Percentiles rank a stretch among this genome's conserved stretches.
phyloP scores from a whole-genome alignment of 2,113 vertebrate species.

The Oreochromis aureus region DNA sequence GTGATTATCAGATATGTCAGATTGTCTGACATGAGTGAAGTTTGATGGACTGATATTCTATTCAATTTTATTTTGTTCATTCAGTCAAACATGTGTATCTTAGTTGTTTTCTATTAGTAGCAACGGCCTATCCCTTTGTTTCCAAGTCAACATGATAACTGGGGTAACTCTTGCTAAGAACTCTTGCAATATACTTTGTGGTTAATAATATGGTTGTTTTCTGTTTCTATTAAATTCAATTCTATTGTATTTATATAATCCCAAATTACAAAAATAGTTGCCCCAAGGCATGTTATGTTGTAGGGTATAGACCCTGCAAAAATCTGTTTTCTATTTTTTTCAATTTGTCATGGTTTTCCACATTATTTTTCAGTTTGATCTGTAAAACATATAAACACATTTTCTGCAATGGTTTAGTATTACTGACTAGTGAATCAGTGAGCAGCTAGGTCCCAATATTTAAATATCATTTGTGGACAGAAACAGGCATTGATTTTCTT shows the following conservation, averaged over 20 bases:
- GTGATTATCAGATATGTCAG: not conserved
- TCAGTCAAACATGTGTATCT: not conserved
- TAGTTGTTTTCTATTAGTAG: not conserved
- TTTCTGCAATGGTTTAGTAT: not conserved
- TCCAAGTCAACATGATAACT: not conserved
- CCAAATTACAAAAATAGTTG: not conserved
- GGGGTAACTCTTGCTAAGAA: not conserved
- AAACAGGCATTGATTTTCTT: not conserved
- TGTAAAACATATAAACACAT: not conserved
- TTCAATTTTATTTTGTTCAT: not conserved
- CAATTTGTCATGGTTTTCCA: not conserved
- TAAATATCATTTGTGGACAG: not conserved
- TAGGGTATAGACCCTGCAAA: not conserved
- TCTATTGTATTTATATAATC: not conserved
- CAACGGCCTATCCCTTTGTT: not conserved
- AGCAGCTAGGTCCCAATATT: not conserved
- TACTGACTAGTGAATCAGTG: not conserved
- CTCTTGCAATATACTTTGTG: not conserved
- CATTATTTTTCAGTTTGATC: not conserved
- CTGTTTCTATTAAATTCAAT: not conserved
- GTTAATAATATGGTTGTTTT: not conserved
- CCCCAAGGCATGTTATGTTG: not conserved
- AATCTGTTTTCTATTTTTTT: not conserved
- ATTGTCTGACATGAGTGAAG: not conserved
- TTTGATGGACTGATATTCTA: not conserved